These are phyloP conservation scores for Drosophila aff. DNA, from an alignment of 1,140 invertebrate genomes.

Conservation along the genomic window DNA sequence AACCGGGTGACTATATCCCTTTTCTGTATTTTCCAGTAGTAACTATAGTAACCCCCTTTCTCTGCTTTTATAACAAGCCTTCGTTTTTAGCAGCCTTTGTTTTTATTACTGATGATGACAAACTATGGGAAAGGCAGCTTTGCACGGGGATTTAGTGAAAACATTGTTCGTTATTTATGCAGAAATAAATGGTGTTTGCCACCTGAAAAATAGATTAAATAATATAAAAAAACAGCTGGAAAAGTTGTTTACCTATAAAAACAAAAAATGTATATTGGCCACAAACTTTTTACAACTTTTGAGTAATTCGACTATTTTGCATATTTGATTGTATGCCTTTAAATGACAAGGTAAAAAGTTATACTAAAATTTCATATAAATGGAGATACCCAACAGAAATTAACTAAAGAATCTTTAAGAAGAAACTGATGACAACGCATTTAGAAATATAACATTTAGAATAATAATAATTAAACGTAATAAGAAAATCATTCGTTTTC, in stretches of 20 bases:
- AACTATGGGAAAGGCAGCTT: slow-evolving; percentile 6
- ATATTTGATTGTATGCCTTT: slow-evolving; percentile 23
- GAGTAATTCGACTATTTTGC: slow-evolving; percentile 8
- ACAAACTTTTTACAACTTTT: slow-evolving; percentile 2
- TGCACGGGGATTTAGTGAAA: background rate
- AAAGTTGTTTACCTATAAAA: background rate
- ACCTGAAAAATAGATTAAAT: background rate
- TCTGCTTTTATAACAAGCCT: slow-evolving; percentile 20
- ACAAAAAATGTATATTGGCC: background rate
- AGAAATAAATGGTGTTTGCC: slow-evolving; percentile 18
- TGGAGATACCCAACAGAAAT: too few species aligned
- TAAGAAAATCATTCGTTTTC: too few species aligned
- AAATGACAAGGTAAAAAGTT: background rate
- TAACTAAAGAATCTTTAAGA: too few species aligned
- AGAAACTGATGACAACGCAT: background rate
- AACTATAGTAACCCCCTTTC: background rate
- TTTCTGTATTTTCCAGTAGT: background rate
- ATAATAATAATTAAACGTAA: background rate
- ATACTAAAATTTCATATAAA: background rate
- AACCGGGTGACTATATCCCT: background rate
- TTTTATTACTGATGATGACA: slow-evolving; percentile 32
- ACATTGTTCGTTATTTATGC: slow-evolving; percentile 31
- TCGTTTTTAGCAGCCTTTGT: slow-evolving; percentile 1
- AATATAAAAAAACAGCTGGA: background rate
- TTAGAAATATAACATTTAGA: background rate